Percentiles rank a stretch among this genome's conserved stretches.
phyloP scores from a whole-genome alignment of 2,888 invertebrate species.

The Melikaiella ostensackeni region DNA sequence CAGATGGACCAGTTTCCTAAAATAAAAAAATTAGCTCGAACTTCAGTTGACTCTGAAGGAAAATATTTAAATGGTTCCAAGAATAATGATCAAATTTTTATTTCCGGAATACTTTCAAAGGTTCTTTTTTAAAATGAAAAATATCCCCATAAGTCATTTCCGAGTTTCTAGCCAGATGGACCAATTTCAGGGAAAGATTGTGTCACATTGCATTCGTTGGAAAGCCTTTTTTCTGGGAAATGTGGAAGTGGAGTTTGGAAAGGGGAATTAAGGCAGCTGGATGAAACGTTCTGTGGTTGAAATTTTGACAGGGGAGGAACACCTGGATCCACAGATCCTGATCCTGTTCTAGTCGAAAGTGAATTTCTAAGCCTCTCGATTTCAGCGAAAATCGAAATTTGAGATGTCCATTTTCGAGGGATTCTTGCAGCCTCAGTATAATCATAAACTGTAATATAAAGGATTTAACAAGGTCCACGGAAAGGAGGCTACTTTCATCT shows the following conservation, averaged over 20 bases:
- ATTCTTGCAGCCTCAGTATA: conserved; percentile 7
- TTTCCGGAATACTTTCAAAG: background rate
- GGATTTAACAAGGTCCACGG: conserved; percentile 28
- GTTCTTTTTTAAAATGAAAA: background rate
- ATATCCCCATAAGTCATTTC: background rate
- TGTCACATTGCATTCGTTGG: conserved; percentile 13
- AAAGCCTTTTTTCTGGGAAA: conserved; percentile 21
- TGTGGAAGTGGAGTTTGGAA: conserved; percentile 12
- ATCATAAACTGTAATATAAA: too few relatives aligned
- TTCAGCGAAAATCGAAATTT: conserved; percentile 25
- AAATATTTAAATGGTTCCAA: background rate
- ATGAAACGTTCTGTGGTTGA: background rate
- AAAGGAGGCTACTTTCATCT: conserved; percentile 11
- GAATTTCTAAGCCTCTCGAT: conserved; percentile 17
- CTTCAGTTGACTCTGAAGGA: too few relatives aligned
- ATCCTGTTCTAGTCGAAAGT: background rate
- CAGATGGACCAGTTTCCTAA: too few relatives aligned
- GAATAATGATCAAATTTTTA: background rate
- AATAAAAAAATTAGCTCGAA: too few relatives aligned
- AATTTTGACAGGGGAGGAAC: background rate
- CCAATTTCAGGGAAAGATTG: background rate
- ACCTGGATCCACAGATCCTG: conserved; percentile 18
- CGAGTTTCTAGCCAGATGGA: conserved; percentile 1
- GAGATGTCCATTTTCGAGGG: conserved; percentile 21
- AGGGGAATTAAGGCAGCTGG: conserved; percentile 5